Evolutionary conservation across 2,888 invertebrate genomes (phyloP).

Genomic region (Eristalis pertinax): DNA sequence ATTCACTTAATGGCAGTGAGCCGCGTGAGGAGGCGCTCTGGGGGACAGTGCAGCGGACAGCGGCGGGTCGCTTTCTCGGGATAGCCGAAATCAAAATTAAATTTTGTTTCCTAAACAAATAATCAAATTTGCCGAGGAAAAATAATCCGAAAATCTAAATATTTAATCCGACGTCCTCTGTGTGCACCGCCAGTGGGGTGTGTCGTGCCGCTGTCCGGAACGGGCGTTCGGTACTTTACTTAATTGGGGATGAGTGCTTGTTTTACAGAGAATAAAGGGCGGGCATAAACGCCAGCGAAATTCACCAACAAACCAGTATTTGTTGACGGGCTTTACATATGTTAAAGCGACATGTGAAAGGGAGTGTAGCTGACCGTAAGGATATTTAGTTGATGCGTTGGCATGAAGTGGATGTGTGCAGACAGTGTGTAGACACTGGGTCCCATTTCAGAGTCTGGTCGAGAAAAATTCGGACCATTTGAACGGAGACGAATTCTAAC

Average conservation of each 20-base stretch:
- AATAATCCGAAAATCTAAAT: slow-evolving; percentile 42
- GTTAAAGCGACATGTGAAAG: background rate
- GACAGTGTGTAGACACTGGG: background rate
- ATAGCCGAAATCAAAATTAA: slow-evolving; percentile 31
- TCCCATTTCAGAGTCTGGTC: background rate
- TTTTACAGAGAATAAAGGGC: background rate
- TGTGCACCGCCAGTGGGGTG: background rate
- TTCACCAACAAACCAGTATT: background rate
- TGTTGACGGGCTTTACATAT: background rate
- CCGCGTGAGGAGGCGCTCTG: background rate
- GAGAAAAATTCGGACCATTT: background rate
- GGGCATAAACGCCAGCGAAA: background rate
- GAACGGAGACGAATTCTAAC: too few relatives aligned
- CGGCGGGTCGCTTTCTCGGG: background rate
- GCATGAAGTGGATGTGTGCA: background rate
- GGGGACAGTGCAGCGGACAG: background rate
- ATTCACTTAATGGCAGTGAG: slow-evolving; percentile 12
- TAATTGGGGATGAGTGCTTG: background rate
- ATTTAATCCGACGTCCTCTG: slow-evolving; percentile 20
- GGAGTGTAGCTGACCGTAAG: background rate
- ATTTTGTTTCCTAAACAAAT: slow-evolving; percentile 35
- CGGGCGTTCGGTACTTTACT: background rate
- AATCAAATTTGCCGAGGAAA: slow-evolving; percentile 27
- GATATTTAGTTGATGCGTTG: background rate
- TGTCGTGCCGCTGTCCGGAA: background rate